phyloP scores from a whole-genome alignment of 1,140 invertebrate species.

The Dreissena rostriformis region DNA sequence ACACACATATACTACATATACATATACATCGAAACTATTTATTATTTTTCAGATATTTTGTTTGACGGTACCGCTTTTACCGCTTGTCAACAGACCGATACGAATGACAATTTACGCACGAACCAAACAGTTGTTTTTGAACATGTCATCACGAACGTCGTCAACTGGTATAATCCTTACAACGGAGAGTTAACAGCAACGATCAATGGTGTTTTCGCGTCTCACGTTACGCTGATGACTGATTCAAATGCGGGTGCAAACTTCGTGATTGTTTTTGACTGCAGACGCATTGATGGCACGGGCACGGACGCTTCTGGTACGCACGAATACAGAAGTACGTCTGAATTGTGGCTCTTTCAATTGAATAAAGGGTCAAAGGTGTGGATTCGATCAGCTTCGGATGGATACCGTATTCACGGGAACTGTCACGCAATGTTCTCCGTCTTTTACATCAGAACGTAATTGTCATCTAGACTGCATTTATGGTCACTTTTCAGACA shows the following conservation, averaged over 20 bases:
- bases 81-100: neutral
- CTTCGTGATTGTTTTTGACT: neutral
- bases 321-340: neutral
- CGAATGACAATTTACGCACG: neutral
- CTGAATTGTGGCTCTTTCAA: neutral
- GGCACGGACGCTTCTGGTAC: neutral
- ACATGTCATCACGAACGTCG: constrained; percentile 19
- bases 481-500: too few relatives aligned
- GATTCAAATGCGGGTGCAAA: neutral
- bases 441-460: neutral
- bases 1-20: too few relatives aligned
- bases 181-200: constrained; percentile 10
- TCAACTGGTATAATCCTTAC: neutral
- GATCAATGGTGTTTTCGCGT: constrained; percentile 17
- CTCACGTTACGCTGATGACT: constrained; percentile 1
- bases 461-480: too few relatives aligned
- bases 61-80: neutral
- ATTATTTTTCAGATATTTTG: too few relatives aligned
- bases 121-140: constrained; percentile 16
- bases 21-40: too few relatives aligned
- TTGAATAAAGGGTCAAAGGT: neutral
- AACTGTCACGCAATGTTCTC: neutral
- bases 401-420: neutral
- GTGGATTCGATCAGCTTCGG: neutral
- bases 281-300: neutral